phyloP scores from a whole-genome alignment of 1,140 invertebrate genomes.

The Limonius californicus region DNA sequence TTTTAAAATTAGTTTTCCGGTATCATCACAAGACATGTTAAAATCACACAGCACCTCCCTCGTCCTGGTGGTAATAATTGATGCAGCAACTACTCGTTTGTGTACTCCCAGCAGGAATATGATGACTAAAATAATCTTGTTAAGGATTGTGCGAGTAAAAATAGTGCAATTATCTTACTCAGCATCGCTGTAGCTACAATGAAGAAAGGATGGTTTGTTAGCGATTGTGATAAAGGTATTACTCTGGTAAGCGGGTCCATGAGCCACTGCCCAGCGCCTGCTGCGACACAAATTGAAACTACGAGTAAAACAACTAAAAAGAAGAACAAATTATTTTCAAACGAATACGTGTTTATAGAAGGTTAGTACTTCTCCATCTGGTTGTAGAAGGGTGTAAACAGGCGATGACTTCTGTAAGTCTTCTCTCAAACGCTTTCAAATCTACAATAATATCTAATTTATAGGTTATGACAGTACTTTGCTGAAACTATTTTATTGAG shows the following conservation, averaged over 20 bases:
- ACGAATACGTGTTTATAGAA: too few relatives aligned
- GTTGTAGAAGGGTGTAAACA: constrained; percentile 87
- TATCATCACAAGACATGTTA: constrained; percentile 98
- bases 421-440: constrained; percentile 93
- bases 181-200: constrained; percentile 83
- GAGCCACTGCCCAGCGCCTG: constrained; percentile 92
- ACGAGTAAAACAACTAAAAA: constrained; percentile 73
- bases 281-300: constrained; percentile 82
- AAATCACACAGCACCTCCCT: constrained; percentile 88
- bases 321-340: constrained; percentile 13
- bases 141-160: too few relatives aligned
- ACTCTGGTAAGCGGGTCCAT: constrained; percentile 85
- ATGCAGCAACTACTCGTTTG: constrained; percentile 91
- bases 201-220: constrained; percentile 95
- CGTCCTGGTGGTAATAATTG: constrained; percentile 89
- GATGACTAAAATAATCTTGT: constrained; percentile 67
- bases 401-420: constrained; percentile 93
- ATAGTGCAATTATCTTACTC: constrained; percentile 60
- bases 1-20: constrained; percentile 85
- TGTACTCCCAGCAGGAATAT: constrained; percentile 91
- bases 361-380: constrained; percentile 82
- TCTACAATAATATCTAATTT: constrained; percentile 64
- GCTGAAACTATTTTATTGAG: constrained; percentile 27
- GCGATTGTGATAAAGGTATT: constrained; percentile 84
- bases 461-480: constrained; percentile 37